Percentiles rank a stretch among this genome's conserved stretches.
phyloP scores from a whole-genome alignment of 2,888 invertebrate species.

The Cephus spinipes region DNA sequence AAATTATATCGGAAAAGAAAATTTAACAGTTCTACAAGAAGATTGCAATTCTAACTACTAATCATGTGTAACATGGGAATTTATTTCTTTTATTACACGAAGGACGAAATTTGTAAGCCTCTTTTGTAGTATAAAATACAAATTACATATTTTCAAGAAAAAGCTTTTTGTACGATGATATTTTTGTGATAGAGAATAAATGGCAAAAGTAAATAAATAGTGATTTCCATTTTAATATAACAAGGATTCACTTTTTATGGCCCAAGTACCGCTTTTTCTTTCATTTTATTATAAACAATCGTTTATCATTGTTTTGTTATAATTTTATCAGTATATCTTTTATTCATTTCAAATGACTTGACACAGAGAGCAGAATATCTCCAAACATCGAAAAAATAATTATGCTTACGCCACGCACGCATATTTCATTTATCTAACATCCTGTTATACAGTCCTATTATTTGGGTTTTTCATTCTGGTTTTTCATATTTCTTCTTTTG shows the following conservation, averaged over 20 bases:
- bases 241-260: conserved; percentile 4
- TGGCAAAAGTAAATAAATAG: neutral
- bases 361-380: conserved; percentile 40
- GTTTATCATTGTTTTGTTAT: conserved; percentile 24
- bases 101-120: neutral
- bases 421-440: conserved; percentile 28
- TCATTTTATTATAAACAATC: conserved; percentile 11
- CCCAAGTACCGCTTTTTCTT: conserved; percentile 5
- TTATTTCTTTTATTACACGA: neutral
- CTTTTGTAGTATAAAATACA: neutral
- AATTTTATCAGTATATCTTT: conserved; percentile 12
- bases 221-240: neutral
- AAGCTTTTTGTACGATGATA: neutral
- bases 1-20: neutral
- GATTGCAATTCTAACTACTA: neutral
- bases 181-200: neutral
- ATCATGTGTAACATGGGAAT: neutral
- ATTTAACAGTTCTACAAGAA: neutral
- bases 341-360: conserved; percentile 25
- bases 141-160: neutral
- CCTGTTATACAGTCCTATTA: conserved; percentile 16
- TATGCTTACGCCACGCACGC: conserved; percentile 29
- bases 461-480: neutral
- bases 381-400: conserved; percentile 34
- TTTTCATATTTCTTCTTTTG: conserved; percentile 8